Conservation (phyloP, 1,140 invertebrate species). For the Andricus grossulariae region DNA sequence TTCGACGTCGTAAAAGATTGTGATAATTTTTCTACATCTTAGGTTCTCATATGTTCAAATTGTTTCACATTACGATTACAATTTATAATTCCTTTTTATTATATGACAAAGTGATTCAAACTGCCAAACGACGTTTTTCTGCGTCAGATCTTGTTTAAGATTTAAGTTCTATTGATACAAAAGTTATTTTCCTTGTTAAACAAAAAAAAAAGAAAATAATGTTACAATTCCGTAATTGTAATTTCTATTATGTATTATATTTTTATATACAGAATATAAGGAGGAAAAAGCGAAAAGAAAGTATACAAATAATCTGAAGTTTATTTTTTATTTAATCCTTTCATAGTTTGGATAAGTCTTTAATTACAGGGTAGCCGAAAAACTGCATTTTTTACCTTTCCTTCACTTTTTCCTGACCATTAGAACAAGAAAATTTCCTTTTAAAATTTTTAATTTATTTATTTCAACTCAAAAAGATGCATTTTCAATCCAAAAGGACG, state of each 20-base stretch:
- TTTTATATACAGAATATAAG: neutral
- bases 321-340: too few relatives aligned
- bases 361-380: too few relatives aligned
- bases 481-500: too few relatives aligned
- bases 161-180: slow-evolving; percentile 4
- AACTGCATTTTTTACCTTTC: too few relatives aligned
- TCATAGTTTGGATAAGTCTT: too few relatives aligned
- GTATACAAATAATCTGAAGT: neutral
- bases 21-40: slow-evolving; percentile 14
- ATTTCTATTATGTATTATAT: slow-evolving; percentile 20
- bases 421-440: too few relatives aligned
- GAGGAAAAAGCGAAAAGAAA: slow-evolving; percentile 3
- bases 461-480: too few relatives aligned
- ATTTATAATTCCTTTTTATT: neutral
- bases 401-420: too few relatives aligned
- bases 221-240: slow-evolving; percentile 22
- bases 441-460: too few relatives aligned
- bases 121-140: slow-evolving; percentile 17
- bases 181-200: slow-evolving; percentile 22
- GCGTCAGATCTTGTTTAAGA: slow-evolving; percentile 21
- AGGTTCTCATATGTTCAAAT: neutral
- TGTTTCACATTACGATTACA: slow-evolving; percentile 20
- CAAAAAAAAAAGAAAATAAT: neutral
- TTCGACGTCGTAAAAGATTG: slow-evolving; percentile 29
- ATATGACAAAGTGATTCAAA: slow-evolving; percentile 23